Conservation (phyloP, 1,140 invertebrate genomes). For the Cyclina sinensis region DNA sequence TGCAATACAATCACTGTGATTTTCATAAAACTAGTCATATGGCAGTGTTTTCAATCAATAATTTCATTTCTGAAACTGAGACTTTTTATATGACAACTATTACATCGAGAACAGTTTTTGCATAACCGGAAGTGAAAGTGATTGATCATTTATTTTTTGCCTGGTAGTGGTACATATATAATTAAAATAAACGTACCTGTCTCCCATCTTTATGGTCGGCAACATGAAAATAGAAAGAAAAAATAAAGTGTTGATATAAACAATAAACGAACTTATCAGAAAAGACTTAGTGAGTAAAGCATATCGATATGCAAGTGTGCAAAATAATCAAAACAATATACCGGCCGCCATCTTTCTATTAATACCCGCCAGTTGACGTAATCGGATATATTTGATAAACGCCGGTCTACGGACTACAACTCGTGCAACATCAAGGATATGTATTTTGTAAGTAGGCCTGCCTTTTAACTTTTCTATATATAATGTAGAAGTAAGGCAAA, state of each 20-base stretch:
- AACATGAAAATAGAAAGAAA: not conserved
- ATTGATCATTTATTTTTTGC: not conserved
- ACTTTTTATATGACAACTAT: too few relatives aligned
- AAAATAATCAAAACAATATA: not conserved
- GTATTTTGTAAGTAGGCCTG: too few relatives aligned
- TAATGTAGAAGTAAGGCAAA: too few relatives aligned
- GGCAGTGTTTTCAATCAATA: too few relatives aligned
- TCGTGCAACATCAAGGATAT: too few relatives aligned
- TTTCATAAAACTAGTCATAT: too few relatives aligned
- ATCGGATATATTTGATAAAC: not conserved
- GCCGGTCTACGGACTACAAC: too few relatives aligned
- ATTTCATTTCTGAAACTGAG: too few relatives aligned
- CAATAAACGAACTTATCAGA: not conserved
- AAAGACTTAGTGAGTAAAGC: not conserved
- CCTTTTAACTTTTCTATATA: too few relatives aligned
- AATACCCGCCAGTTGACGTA: conserved; percentile 42
- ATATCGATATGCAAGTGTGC: too few relatives aligned
- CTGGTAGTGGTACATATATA: not conserved
- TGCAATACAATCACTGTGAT: too few relatives aligned
- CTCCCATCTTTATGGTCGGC: not conserved
- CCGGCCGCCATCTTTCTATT: conserved; percentile 40
- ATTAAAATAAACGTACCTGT: not conserved
- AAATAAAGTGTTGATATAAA: not conserved
- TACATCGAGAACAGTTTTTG: not conserved
- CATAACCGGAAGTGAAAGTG: conserved; percentile 8